Percentiles rank a stretch among this genome's conserved stretches.
These are phyloP conservation scores for Falco peregrinus DNA, from an alignment of 2,797 vertebrate species.

Conservation along the genomic window DNA sequence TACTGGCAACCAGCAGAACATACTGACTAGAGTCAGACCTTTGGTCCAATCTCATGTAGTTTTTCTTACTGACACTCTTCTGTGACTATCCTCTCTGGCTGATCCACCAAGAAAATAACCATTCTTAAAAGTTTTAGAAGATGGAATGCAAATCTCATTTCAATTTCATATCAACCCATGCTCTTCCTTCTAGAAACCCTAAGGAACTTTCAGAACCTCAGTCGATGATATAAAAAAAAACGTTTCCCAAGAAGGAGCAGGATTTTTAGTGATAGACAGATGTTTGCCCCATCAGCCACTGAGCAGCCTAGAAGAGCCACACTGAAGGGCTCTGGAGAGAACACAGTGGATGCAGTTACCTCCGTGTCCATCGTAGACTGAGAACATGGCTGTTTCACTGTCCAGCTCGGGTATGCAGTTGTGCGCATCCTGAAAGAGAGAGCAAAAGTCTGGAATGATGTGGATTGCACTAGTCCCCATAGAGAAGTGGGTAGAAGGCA, in stretches of 20 bases:
- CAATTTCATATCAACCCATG: not conserved
- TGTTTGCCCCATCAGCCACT: not conserved
- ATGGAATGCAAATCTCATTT: not conserved
- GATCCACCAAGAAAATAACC: not conserved
- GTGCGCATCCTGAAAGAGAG: constrained; percentile 89
- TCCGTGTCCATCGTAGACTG: constrained; percentile 98
- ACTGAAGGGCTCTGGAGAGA: not conserved
- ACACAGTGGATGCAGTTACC: constrained; percentile 75
- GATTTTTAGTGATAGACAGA: not conserved
- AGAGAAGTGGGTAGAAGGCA: not conserved
- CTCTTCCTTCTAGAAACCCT: not conserved
- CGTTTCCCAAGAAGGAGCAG: not conserved
- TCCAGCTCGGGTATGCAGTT: constrained; percentile 97
- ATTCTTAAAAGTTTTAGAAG: not conserved
- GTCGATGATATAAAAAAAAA: not conserved
- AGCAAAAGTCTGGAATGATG: constrained; percentile 10
- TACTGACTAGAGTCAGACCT: not conserved
- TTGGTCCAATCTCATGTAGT: not conserved
- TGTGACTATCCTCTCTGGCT: not conserved
- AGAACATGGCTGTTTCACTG: constrained; percentile 95
- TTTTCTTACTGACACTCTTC: not conserved
- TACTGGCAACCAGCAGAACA: not conserved
- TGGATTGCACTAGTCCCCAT: not conserved
- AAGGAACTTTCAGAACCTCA: not conserved
- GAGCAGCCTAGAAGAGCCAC: not conserved